Percentiles rank a stretch among this genome's conserved stretches.
Conservation (phyloP, 2,113 vertebrate species). For the Electrona antarctica region DNA sequence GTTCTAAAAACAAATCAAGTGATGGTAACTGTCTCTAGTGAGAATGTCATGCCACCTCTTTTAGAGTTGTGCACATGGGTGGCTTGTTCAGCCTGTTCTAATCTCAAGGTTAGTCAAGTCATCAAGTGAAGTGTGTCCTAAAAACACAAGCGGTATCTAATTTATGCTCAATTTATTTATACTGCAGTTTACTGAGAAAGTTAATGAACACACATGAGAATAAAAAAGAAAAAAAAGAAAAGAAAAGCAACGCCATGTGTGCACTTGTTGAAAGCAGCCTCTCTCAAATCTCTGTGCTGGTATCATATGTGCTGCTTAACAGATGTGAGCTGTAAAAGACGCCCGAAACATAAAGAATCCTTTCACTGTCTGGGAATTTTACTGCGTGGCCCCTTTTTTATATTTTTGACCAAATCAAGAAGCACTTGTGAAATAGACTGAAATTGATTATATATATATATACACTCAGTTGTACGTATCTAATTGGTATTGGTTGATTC, state of each 20-base stretch:
- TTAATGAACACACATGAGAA: slow-evolving; percentile 4
- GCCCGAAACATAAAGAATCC: slow-evolving; percentile 8
- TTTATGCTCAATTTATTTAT: too few species aligned
- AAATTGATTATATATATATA: too few species aligned
- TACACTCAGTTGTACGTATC: not conserved
- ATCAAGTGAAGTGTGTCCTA: too few species aligned
- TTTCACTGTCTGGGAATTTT: slow-evolving; percentile 21
- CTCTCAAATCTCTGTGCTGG: slow-evolving; percentile 21
- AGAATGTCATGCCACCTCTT: too few species aligned
- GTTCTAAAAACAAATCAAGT: too few species aligned
- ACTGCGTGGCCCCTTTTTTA: not conserved
- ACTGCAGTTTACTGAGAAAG: not conserved
- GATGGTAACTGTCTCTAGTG: too few species aligned
- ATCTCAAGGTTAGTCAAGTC: too few species aligned
- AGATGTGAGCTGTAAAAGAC: slow-evolving; percentile 33
- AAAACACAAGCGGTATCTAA: too few species aligned
- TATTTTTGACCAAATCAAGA: slow-evolving; percentile 7
- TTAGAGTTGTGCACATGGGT: too few species aligned
- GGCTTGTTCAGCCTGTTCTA: too few species aligned
- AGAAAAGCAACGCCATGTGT: slow-evolving; percentile 4
- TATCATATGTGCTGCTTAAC: slow-evolving; percentile 22
- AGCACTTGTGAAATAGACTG: not conserved
- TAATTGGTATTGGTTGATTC: not conserved
- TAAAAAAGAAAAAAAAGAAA: not conserved
- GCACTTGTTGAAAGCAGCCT: slow-evolving; percentile 15